Base-by-base conservation (phyloP, 2,888 invertebrate species). In the Glaucopsyche alexis region DNA sequence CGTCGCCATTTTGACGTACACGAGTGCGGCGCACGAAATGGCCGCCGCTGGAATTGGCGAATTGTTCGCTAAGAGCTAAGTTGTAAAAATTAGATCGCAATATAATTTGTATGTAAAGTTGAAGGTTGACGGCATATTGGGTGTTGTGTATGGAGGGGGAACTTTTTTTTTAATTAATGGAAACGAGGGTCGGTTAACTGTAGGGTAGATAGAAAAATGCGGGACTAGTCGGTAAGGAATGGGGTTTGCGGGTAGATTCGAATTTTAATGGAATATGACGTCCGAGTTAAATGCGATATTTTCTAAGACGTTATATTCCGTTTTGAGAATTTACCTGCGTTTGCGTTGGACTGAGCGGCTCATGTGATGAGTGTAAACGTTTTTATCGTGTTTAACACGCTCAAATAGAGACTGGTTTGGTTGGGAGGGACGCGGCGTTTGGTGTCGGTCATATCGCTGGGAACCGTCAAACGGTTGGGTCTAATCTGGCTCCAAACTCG, bases 311-410 rank as follows among this genome's bases (percentile, higher is more conserved):
- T 55, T 7, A 55, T 16, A 16, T 55, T 19, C 4, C 19, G 11
- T 19, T 19, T 11, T 5, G 5, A 55, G 55, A 42, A 42, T 16
- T 11, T 2, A 38, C 60, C 60, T 29, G 60, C 60, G 13, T 29
- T 7, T 60, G 60, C 38, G 86, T 86, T 83, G 86, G 90, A 91
- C 89, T 91, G 91, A 90, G 81, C 82, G 87, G 88, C 91, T 91
- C 91, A 91, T 92, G 83, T 85, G 87, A 91, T 91, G 91, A 90
- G 90, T 88, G 87, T 89, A 90, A 90, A 86, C 79, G 76, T 77
- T 83, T 83, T 85, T 82, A 82, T 87, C 90, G 91, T 91, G 91
- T 91, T 84, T 85, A 85, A 91, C 91, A 91, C 91, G 90, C 83
- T 86, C 84, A 87, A 82, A 84, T 85, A 80, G 89, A 88, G 90